A percentile compares a stretch with the other conserved stretches of the same genome.
Evolutionary conservation across 2,888 invertebrate species (phyloP).

Genomic region (Apamea monoglypha): DNA sequence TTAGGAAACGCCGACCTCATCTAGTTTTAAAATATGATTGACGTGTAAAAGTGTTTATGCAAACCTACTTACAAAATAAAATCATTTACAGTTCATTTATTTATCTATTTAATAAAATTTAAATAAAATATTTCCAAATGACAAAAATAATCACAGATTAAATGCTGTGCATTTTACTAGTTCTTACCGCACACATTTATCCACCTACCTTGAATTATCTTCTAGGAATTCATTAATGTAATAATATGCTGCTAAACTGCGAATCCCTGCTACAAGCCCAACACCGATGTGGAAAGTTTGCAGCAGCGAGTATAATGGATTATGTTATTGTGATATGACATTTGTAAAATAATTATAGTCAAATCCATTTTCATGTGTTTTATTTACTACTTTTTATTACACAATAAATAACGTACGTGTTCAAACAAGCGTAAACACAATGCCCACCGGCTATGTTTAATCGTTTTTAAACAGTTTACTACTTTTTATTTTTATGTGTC

Average conservation of each 20-base stretch:
- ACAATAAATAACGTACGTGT: background rate
- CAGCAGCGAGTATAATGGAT: no score
- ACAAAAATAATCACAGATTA: no score
- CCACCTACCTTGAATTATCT: background rate
- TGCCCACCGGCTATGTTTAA: background rate
- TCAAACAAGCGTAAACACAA: background rate
- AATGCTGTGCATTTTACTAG: no score
- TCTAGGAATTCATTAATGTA: background rate
- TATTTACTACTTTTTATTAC: background rate
- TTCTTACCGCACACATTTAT: background rate
- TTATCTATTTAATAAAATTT: no score
- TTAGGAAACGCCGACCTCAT: no score
- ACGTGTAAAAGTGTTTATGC: no score
- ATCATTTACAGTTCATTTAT: no score
- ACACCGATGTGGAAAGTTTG: no score
- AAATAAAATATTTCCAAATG: no score
- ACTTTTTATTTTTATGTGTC: background rate
- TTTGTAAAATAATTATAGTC: background rate
- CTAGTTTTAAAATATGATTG: no score
- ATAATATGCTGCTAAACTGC: background rate
- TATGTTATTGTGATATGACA: background rate
- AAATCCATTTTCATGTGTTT: background rate
- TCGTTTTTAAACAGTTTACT: background rate
- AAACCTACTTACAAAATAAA: no score
- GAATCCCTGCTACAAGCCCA: no score